Evolutionary conservation across 2,113 vertebrate species (phyloP).

Genomic region (Poeciliopsis occidentalis): DNA sequence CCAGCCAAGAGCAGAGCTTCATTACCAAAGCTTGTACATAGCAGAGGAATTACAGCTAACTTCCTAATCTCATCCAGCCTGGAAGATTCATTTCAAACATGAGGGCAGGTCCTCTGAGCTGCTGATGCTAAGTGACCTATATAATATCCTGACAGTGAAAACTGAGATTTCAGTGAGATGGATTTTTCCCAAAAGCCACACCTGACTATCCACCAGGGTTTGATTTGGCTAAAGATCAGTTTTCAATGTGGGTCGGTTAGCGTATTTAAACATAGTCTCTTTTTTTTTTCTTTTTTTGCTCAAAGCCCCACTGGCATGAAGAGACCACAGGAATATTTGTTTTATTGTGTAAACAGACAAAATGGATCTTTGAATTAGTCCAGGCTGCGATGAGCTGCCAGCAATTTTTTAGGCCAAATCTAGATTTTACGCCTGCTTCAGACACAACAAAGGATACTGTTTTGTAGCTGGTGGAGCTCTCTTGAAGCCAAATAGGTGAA

Average conservation of each 20-base stretch:
- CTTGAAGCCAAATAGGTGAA: slow-evolving; percentile 54
- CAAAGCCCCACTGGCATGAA: slow-evolving; percentile 50
- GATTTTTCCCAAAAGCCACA: slow-evolving; percentile 50
- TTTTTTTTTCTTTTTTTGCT: slow-evolving; percentile 16
- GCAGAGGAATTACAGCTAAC: slow-evolving; percentile 25
- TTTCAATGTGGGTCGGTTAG: slow-evolving; percentile 40
- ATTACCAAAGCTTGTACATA: slow-evolving; percentile 23
- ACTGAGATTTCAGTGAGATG: slow-evolving; percentile 41
- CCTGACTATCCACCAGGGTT: slow-evolving; percentile 38
- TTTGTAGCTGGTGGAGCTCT: slow-evolving; percentile 19
- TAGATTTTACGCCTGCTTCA: slow-evolving; percentile 45
- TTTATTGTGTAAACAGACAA: slow-evolving; percentile 61
- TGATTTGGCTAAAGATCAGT: slow-evolving; percentile 41
- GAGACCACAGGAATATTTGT: slow-evolving; percentile 57
- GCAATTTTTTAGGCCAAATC: slow-evolving; percentile 33
- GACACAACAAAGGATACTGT: slow-evolving; percentile 52
- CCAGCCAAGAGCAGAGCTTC: slow-evolving; percentile 49
- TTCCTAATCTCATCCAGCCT: slow-evolving; percentile 17
- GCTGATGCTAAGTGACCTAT: slow-evolving; percentile 35
- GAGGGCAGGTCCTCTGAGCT: slow-evolving; percentile 22
- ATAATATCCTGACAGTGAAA: slow-evolving; percentile 18
- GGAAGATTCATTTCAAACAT: slow-evolving; percentile 23
- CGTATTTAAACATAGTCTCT: slow-evolving; percentile 38
- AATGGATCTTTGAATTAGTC: slow-evolving; percentile 60
- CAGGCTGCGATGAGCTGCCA: slow-evolving; percentile 34